phyloP scores from a whole-genome alignment of 2,888 invertebrate genomes.

The Pollenia angustigena region DNA sequence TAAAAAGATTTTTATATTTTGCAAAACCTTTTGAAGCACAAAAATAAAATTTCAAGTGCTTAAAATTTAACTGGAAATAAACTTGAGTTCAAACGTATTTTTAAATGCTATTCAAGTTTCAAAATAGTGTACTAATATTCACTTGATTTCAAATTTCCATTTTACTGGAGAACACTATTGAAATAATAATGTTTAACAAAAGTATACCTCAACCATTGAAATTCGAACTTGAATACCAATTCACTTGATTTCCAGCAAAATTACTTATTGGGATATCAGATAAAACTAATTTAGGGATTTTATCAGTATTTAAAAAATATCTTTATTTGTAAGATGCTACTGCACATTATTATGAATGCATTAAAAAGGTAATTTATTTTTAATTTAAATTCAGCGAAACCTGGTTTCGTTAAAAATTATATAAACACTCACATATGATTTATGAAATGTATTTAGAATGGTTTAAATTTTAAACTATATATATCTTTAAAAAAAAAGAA shows the following conservation, averaged over 20 bases:
- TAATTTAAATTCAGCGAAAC: slow-evolving; percentile 59
- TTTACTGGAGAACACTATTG: too few species aligned
- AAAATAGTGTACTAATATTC: too few species aligned
- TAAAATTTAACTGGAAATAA: too few species aligned
- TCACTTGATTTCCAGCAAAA: neutral
- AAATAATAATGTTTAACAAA: too few species aligned
- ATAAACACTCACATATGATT: slow-evolving; percentile 23
- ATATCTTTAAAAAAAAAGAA: slow-evolving; percentile 5
- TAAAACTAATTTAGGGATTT: slow-evolving; percentile 12
- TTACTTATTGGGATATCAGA: neutral
- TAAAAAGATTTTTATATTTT: too few species aligned
- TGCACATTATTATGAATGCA: slow-evolving; percentile 27
- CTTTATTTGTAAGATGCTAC: slow-evolving; percentile 16
- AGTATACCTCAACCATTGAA: too few species aligned
- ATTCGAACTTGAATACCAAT: neutral
- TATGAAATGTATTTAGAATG: neutral
- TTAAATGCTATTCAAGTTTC: too few species aligned
- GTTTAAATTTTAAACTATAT: neutral
- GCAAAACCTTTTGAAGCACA: too few species aligned
- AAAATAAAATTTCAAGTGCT: too few species aligned
- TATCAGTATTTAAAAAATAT: slow-evolving; percentile 43
- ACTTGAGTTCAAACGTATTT: too few species aligned
- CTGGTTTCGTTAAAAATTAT: slow-evolving; percentile 63
- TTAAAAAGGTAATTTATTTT: slow-evolving; percentile 8
- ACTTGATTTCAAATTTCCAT: too few species aligned